Percentiles rank a stretch among this genome's conserved stretches.
phyloP scores from a whole-genome alignment of 2,888 invertebrate genomes.

The Conus canariensis region DNA sequence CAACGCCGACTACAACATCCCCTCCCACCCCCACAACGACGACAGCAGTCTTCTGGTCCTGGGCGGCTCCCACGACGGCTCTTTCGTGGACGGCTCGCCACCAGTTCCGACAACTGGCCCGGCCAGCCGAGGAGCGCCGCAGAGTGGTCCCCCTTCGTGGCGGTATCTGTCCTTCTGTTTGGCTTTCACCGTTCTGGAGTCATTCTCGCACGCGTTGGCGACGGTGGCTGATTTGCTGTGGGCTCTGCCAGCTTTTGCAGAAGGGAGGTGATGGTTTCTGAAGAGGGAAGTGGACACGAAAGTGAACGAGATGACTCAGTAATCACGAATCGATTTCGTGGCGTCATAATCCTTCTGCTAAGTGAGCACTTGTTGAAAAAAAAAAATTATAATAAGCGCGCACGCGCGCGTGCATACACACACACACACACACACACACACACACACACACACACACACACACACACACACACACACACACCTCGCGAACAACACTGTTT shows the following conservation, averaged over 20 bases:
- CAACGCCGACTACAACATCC: constrained; percentile 3
- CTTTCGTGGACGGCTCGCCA: constrained; percentile 5
- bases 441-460: too few species aligned
- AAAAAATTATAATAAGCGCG: too few species aligned
- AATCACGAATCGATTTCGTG: neutral
- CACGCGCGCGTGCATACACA: too few species aligned
- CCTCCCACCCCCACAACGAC: constrained; percentile 22
- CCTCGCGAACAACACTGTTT: too few species aligned
- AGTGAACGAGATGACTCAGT: neutral
- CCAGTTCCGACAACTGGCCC: constrained; percentile 32
- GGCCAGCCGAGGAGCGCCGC: constrained; percentile 29
- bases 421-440: too few species aligned
- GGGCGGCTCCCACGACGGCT: neutral
- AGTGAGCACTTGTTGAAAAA: too few species aligned
- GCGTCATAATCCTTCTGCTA: too few species aligned
- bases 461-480: too few species aligned
- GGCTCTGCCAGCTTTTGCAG: neutral
- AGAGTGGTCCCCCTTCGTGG: constrained; percentile 5
- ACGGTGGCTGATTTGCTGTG: neutral
- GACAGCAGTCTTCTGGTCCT: constrained; percentile 13
- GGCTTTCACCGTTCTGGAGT: neutral
- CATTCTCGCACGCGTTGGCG: neutral
- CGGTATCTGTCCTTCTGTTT: neutral
- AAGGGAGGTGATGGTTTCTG: neutral
- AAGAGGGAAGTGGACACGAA: neutral